Evolutionary conservation across 2,888 invertebrate genomes (phyloP), one percentile per base, ranked within the genome.

Genomic region (Neria commutata): DNA sequence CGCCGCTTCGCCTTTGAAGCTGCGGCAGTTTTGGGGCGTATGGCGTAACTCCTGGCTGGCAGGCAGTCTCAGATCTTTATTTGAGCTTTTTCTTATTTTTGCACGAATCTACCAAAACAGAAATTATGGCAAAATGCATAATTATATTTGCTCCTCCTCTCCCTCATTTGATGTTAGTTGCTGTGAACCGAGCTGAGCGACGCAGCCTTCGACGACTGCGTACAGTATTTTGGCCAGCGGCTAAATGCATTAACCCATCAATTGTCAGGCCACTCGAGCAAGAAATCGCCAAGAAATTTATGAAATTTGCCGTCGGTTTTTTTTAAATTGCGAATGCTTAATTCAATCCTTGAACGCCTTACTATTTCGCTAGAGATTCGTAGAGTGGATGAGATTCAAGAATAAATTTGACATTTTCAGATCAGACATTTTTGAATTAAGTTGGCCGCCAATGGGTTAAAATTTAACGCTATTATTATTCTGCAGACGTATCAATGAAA

Each of bases 91-190:
- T 17, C n/a, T n/a, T n/a, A n/a, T n/a, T n/a, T n/a, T n/a, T n/a
- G n/a, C n/a, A n/a, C n/a, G n/a, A n/a, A 8, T 42, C 5, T 17
- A 42, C 19, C 42, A 42, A 42, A 17, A 21, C 42, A 42, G 61
- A 78, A 76, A 71, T 78, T 74, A 74, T 74, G 68, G 70, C 71
- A 69, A 71, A 72, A 69, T 77, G 71, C 71, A 72, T 77, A 78
- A 78, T 77, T 77, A 78, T 78, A 75, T 76, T 72, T 55, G 21
- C 37, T 37, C 37, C n/a, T n/a, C 16, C 16, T 37, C 16, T 51
- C 25, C 11, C 40, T 37, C 1, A 24, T 23, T 17, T 49, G 21
- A 17, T 46, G 25, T 37, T 26, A 19, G 19, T 19, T 48, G 37
- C 11, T 17, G 29, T 24, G 14, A 19, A n/a, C 11, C 8, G 21